Evolutionary conservation across 2,797 vertebrate genomes (phyloP), one percentile per base, ranked within the genome.

Genomic region (Spheniscus humboldti): DNA sequence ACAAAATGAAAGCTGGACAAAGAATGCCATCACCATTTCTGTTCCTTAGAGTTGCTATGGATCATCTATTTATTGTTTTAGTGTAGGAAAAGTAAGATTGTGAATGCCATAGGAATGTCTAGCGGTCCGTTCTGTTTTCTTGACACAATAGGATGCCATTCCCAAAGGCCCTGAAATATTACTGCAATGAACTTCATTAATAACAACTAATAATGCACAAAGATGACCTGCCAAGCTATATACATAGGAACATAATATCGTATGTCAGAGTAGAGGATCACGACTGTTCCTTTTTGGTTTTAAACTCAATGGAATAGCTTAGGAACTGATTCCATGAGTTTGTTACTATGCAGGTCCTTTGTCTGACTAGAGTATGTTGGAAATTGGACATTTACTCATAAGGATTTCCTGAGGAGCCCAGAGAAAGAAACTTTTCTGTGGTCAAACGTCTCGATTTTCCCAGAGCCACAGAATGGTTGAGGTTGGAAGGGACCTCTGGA

Each of bases 1-100:
- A 74, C 79, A 95, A 92, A 75, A 67, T 16, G 53, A 86, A 92
- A 93, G 48, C 39, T 33, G 30, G 47, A 82, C 47, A 82, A 78
- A 92, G 47, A 92, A 74, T 71, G 30, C 28, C 75, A 72, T 87
- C 84, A 57, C 56, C 28, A 50, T 85, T 79, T 67, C 53, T 91
- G 43, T 53, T 95, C 60, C 68, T 53, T 72, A 60, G 35, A 74
- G 15, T 4, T 94, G 31, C 48, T 74, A 30, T 60, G 56, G 68
- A 74, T 83, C 56, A 35, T 84, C n/a, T 64, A 3, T 84, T 89
- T 79, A 8, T 59, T 87, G 45, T 83, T 95, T 78, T 84, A 33
- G 28, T 4, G 19, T 4, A 33, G 55, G 45, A 84, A 45, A 71
- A 69, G 35, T 74, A 74, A 91, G 67, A 33, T 2, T 77, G 28